Evolutionary conservation across 2,113 vertebrate species (phyloP).

Genomic region (Petrocephalus zakoni): DNA sequence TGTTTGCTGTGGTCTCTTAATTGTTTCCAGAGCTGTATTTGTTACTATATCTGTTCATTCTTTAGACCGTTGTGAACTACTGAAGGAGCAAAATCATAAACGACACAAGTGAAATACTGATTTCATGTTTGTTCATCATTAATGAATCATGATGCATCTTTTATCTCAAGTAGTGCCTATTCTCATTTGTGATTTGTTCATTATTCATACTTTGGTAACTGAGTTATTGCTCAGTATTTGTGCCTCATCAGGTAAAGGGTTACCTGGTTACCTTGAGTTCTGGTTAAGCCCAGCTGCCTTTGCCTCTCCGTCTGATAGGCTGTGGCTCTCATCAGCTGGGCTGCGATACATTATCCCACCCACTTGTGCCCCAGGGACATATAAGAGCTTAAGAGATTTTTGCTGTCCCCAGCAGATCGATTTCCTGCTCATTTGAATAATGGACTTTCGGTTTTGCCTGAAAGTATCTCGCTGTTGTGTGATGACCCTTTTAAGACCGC

Average conservation of each 20-base stretch:
- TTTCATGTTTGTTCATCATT: neutral
- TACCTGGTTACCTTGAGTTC: neutral
- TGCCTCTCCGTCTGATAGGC: slow-evolving; percentile 10
- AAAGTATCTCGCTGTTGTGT: neutral
- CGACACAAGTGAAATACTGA: neutral
- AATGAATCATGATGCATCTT: neutral
- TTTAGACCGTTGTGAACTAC: neutral
- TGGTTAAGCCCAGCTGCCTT: neutral
- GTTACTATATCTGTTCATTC: neutral
- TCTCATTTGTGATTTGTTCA: neutral
- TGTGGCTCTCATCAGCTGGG: slow-evolving; percentile 11
- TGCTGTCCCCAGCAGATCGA: neutral
- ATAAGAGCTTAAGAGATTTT: slow-evolving; percentile 11
- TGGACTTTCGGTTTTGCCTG: neutral
- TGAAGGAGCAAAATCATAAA: neutral
- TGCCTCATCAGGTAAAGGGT: neutral
- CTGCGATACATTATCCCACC: slow-evolving; percentile 14
- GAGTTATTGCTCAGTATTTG: neutral
- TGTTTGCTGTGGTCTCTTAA: too few species aligned
- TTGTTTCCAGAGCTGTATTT: neutral
- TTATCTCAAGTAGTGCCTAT: neutral
- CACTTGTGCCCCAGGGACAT: neutral
- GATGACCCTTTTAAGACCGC: neutral
- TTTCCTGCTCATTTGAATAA: slow-evolving; percentile 17
- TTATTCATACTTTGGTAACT: neutral